Evolutionary conservation across 2,797 vertebrate genomes (phyloP).

Genomic region (Peromyscus melanophrys): DNA sequence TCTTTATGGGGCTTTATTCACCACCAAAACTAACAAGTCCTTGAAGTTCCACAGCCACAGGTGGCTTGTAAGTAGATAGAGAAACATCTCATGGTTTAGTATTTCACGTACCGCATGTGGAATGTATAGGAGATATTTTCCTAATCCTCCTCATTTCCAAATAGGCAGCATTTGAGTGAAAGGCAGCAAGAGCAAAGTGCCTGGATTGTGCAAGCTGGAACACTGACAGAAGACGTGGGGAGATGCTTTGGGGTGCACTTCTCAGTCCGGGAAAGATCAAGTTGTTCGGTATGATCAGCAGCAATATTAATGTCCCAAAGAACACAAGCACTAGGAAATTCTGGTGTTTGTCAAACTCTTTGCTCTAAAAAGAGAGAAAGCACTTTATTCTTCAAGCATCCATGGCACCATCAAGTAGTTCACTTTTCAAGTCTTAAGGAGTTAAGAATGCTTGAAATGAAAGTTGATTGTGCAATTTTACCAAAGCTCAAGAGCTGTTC

Average conservation of each 20-base stretch:
- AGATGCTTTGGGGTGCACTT: not conserved
- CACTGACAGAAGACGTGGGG: not conserved
- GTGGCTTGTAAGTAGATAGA: not conserved
- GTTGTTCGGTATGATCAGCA: not conserved
- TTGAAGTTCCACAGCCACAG: not conserved
- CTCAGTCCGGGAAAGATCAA: not conserved
- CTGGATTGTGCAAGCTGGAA: not conserved
- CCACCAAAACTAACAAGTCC: not conserved
- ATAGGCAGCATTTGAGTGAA: not conserved
- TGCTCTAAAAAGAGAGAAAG: not conserved
- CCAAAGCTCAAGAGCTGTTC: not conserved
- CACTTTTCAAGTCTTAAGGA: not conserved
- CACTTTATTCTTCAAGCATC: not conserved
- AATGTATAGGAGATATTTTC: slow-evolving; percentile 20
- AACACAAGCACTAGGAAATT: not conserved
- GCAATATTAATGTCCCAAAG: not conserved
- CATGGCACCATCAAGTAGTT: not conserved
- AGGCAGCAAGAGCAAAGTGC: not conserved
- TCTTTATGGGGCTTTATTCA: not conserved
- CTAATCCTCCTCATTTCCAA: slow-evolving; percentile 14
- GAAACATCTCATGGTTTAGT: not conserved
- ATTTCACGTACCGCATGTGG: not conserved
- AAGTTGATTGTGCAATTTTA: not conserved
- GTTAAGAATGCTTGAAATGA: not conserved
- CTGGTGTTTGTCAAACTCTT: not conserved